Conservation (phyloP, 2,797 vertebrate genomes). For the Poeciliopsis presidionis region DNA sequence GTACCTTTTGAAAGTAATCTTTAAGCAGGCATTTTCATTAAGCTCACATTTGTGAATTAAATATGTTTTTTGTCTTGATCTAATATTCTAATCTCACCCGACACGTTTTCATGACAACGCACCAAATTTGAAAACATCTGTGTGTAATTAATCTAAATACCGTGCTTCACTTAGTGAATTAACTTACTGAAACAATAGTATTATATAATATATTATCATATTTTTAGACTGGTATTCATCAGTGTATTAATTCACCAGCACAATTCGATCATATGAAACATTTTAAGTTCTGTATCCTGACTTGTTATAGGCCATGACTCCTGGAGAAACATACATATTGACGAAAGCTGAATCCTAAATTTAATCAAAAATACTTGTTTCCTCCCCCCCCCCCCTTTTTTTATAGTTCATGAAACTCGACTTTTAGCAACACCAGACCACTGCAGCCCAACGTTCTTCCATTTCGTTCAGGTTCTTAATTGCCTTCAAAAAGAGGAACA, state of each 20-base stretch:
- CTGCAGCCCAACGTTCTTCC: not conserved
- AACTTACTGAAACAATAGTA: not conserved
- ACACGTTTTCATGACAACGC: not conserved
- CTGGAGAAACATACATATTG: not conserved
- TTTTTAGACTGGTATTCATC: not conserved
- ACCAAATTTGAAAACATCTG: not conserved
- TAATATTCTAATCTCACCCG: not conserved
- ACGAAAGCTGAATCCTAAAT: not conserved
- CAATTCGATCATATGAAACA: not conserved
- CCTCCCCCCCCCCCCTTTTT: not conserved
- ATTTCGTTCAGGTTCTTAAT: not conserved
- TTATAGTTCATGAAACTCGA: not conserved
- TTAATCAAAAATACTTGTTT: not conserved
- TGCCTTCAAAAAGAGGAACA: not conserved
- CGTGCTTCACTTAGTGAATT: not conserved
- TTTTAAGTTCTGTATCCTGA: not conserved
- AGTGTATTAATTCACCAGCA: not conserved
- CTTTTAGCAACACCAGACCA: not conserved
- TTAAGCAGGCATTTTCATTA: not conserved
- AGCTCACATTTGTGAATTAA: not conserved
- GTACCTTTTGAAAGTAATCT: not conserved
- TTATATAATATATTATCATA: not conserved
- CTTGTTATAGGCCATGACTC: not conserved
- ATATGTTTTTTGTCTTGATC: not conserved
- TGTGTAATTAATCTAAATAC: not conserved